A percentile compares a stretch with the other conserved stretches of the same genome.
phyloP scores from a whole-genome alignment of 2,888 invertebrate genomes.

The Apocheima hispidaria region DNA sequence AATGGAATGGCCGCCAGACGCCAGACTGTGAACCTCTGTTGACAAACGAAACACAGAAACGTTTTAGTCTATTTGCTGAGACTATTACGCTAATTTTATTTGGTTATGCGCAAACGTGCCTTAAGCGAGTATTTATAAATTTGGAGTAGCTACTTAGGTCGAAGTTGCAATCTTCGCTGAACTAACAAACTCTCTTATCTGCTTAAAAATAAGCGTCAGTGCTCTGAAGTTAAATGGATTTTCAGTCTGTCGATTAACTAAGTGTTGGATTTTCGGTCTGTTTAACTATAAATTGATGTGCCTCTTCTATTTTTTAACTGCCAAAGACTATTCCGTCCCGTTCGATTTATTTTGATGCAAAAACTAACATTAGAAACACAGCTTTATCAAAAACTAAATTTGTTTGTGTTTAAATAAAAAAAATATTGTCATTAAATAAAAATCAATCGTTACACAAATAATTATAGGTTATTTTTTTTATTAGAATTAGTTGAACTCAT shows the following conservation, averaged over 20 bases:
- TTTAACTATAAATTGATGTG: no score
- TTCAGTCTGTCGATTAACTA: constrained; percentile 26
- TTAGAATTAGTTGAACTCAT: no score
- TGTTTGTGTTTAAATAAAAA: no score
- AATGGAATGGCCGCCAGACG: constrained; percentile 66
- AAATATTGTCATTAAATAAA: no score
- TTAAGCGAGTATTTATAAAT: constrained; percentile 52
- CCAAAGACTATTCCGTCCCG: no score
- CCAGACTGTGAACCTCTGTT: constrained; percentile 60
- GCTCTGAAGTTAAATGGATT: constrained; percentile 32
- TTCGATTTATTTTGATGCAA: no score
- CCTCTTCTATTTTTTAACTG: no score
- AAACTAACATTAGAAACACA: no score
- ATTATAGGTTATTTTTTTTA: no score
- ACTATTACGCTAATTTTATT: constrained; percentile 69
- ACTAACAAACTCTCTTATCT: constrained; percentile 45
- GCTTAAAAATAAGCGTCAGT: constrained; percentile 32
- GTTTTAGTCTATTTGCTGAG: constrained; percentile 64
- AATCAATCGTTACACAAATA: no score
- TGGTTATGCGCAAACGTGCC: constrained; percentile 58
- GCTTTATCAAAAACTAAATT: no score
- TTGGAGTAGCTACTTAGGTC: constrained; percentile 45
- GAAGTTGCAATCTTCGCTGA: constrained; percentile 47
- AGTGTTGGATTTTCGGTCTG: no score
- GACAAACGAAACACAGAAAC: constrained; percentile 67